These are phyloP conservation scores for Gnathonemus echidnorhynchus DNA, from an alignment of 2,113 vertebrate genomes.

Conservation along the genomic window DNA sequence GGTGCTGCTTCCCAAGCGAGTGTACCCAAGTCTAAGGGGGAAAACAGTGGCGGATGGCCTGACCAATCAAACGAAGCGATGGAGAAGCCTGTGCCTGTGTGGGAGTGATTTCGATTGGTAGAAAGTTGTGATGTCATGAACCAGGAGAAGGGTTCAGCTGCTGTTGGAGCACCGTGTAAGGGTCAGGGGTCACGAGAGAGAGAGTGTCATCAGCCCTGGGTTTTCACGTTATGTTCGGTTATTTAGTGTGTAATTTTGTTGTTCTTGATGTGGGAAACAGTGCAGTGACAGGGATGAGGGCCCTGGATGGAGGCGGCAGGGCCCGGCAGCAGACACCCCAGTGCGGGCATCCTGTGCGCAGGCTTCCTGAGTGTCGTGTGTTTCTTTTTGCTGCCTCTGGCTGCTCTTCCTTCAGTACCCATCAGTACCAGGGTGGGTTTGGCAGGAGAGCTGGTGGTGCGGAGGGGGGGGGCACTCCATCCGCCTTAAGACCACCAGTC, in stretches of 20 bases:
- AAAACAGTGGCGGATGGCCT: not conserved
- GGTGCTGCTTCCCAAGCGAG: not conserved
- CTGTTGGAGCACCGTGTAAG: not conserved
- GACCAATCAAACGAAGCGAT: not conserved
- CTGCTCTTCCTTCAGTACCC: not conserved
- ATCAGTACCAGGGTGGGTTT: not conserved
- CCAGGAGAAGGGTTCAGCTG: not conserved
- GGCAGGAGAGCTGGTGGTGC: not conserved
- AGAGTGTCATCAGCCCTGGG: not conserved
- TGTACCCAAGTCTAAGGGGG: not conserved
- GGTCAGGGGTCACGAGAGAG: not conserved
- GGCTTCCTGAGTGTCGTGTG: not conserved
- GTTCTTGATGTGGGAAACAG: not conserved
- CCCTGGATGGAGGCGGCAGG: not conserved
- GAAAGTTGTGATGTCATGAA: not conserved
- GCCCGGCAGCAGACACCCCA: not conserved
- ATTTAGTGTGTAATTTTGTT: not conserved
- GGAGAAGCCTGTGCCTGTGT: not conserved
- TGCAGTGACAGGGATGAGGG: not conserved
- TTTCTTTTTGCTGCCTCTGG: not conserved
- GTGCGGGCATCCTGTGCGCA: not conserved
- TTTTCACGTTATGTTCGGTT: no score
- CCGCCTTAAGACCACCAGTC: not conserved
- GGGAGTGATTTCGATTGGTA: not conserved
- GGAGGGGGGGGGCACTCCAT: not conserved